Evolutionary conservation across 2,797 vertebrate genomes (phyloP), one percentile per base, ranked within the genome.

Genomic region (Hybognathus amarus): DNA sequence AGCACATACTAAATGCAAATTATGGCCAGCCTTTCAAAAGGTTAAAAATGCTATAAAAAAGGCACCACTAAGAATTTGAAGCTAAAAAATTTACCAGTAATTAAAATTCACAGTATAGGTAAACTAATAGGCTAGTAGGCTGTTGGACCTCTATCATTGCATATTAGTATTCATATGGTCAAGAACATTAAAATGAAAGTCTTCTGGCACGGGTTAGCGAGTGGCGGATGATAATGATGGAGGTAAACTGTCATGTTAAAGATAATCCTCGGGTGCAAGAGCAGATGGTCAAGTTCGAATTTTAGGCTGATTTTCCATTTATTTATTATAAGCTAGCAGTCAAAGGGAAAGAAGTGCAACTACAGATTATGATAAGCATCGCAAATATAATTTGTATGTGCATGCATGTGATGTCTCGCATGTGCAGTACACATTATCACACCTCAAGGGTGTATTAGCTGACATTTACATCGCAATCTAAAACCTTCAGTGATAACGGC

Each of bases 241-340:
- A 88, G 88, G 87, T 86, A 61, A 75, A 40, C 38, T 67, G 90
- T 89, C 90, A 90, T 88, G 86, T 89, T 90, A 89, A 91, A 88
- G 88, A 93, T 94, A 92, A 94, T 94, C 92, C 91, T n/a, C 76
- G 82, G 84, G 89, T 89, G 75, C 56, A 75, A 79, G 85, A 92
- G 88, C 93, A 95, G 93, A 94, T 94, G 93, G 92, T 87, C 68
- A 87, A 90, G 83, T 89, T 86, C 77, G 85, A 90, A 91, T 90
- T 92, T 92, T 83, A 90, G 91, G 85, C 91, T 80, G 91, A 94
- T 93, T 93, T 93, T 89, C 90, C 40, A 47, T 86, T 84, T 78
- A 64, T 88, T 88, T 82, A 83, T 90, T 88, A 90, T 94, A 93
- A 95, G 86, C 92, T 91, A 47, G 79, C 75, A 85, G 83, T 88